Conservation (phyloP, 2,113 vertebrate genomes). For the Sphaerodactylus townsendi region DNA sequence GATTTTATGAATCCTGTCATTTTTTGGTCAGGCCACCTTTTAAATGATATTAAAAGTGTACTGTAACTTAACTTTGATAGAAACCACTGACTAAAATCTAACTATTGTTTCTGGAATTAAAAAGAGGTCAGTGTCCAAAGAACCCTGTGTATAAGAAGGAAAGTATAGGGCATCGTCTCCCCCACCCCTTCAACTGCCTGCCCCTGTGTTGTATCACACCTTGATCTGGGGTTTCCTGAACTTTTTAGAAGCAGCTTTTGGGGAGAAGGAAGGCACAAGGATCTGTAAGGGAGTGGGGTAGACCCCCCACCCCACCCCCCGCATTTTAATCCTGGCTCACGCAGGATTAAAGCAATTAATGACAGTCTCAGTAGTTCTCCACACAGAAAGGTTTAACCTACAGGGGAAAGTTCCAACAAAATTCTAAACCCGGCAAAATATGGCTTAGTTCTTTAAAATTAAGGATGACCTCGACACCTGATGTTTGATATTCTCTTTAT, state of each 20-base stretch:
- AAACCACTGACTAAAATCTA: slow-evolving; percentile 76
- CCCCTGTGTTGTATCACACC: not conserved
- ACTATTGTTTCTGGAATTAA: slow-evolving; percentile 75
- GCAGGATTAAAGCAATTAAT: slow-evolving; percentile 69
- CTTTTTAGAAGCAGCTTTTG: not conserved
- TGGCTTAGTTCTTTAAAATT: slow-evolving; percentile 80
- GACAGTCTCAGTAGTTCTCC: slow-evolving; percentile 64
- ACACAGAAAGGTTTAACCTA: slow-evolving; percentile 75
- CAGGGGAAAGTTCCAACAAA: slow-evolving; percentile 65
- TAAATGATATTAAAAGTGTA: slow-evolving; percentile 79
- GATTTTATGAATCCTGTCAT: slow-evolving; percentile 82
- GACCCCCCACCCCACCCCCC: not conserved
- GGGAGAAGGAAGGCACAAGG: too few species aligned
- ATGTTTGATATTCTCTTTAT: slow-evolving; percentile 68
- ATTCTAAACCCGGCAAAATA: slow-evolving; percentile 75
- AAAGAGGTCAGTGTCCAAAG: slow-evolving; percentile 68
- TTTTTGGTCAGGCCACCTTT: slow-evolving; percentile 83
- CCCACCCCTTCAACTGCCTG: not conserved
- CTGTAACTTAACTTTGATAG: slow-evolving; percentile 75
- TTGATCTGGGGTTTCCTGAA: not conserved
- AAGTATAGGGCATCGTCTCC: not conserved
- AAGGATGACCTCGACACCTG: slow-evolving; percentile 77
- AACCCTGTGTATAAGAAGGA: not conserved
- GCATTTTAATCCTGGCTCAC: slow-evolving; percentile 33
- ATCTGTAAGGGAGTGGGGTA: not conserved